phyloP scores from a whole-genome alignment of 2,888 invertebrate species.

The Drosophila austrosaltans region DNA sequence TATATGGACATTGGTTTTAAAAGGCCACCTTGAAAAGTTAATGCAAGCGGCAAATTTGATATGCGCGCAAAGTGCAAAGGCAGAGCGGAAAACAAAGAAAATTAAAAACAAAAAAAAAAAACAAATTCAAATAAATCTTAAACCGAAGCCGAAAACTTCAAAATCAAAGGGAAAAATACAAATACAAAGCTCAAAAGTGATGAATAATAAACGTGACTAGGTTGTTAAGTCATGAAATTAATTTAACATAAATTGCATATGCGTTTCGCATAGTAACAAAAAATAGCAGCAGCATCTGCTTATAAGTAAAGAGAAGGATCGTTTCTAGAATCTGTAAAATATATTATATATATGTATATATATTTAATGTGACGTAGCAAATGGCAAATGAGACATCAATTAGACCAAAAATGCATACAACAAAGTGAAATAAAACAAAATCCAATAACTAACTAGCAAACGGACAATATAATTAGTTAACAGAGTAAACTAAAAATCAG shows the following conservation, averaged over 20 bases:
- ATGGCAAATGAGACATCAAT: neutral
- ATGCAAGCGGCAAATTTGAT: constrained; percentile 60
- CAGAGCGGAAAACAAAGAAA: constrained; percentile 32
- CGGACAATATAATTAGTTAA: neutral
- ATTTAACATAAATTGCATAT: constrained; percentile 60
- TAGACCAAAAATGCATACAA: neutral
- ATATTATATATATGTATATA: no score
- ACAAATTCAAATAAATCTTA: constrained; percentile 19
- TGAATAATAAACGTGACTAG: constrained; percentile 66
- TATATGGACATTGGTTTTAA: neutral
- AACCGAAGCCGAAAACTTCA: constrained; percentile 24
- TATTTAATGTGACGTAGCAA: neutral
- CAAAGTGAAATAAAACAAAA: neutral
- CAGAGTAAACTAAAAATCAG: neutral
- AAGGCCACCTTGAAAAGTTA: constrained; percentile 57
- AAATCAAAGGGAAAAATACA: constrained; percentile 43
- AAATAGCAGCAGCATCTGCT: constrained; percentile 6
- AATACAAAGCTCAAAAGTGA: constrained; percentile 35
- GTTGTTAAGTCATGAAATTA: constrained; percentile 50
- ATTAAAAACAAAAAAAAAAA: constrained; percentile 27
- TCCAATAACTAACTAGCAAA: neutral
- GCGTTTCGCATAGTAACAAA: constrained; percentile 39
- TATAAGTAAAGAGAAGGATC: neutral
- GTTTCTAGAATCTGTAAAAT: constrained; percentile 1
- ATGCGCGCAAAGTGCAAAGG: constrained; percentile 43